Evolutionary conservation across 2,113 vertebrate species (phyloP), one percentile per base, ranked within the genome.

Genomic region (Myrmecobius fasciatus): DNA sequence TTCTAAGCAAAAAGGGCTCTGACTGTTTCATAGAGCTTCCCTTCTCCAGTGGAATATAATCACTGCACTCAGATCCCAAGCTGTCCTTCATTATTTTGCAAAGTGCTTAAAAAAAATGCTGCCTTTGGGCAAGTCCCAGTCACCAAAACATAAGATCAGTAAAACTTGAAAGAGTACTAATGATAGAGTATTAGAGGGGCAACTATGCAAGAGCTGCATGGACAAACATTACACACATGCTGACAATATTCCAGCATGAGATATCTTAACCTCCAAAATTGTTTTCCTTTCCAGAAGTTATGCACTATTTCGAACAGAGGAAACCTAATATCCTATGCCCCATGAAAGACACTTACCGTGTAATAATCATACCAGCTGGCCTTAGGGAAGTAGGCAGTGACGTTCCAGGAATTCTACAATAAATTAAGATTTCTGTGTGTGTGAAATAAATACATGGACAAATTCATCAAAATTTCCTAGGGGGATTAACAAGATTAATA

Each of bases 361-460:
- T 97, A 95, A 96, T 98, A 97, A 96, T 96, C 94, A 53, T 97
- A 96, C 97, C 96, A 93, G 91, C 90, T 60, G 92, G 56, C 94
- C 49, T 95, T 94, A 25, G 97, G 95, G 52, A 97, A 48, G 60
- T 97, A 97, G 67, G 96, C 96, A 51, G 91, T 51, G 22, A 97
- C 97, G n/a, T 28, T 20, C n/a, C n/a, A 1, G 20, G n/a, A 20
- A 83, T 83, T 83, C 67, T 83, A 24, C 0, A 43, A 43, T 83
- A 83, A 83, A 83, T 43, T 83, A 83, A 11, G 11, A 51, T 51
- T 51, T 51, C 49, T 51, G 49, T 51, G 49, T 51, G 49, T 51
- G 49, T 51, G 49, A 51, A 56, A 67, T 67, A 20, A 83, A 43
- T 83, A 43, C 14, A 43, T 43, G n/a, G 67, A 43, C 0, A 83